A percentile compares a stretch with the other conserved stretches of the same genome.
Conservation (phyloP, 2,888 invertebrate species). For the Cepaea hortensis region DNA sequence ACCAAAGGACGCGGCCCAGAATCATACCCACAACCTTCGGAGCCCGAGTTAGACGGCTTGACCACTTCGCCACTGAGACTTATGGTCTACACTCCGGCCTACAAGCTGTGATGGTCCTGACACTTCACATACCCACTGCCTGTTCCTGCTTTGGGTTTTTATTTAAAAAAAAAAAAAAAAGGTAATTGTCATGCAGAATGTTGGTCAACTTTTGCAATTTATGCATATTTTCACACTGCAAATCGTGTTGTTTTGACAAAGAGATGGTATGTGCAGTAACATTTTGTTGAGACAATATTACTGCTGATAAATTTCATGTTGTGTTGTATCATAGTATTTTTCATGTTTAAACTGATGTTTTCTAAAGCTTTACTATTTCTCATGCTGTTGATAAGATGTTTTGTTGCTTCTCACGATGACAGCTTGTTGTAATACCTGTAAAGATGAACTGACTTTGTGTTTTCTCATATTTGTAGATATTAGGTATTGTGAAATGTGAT, state of each 20-base stretch:
- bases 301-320: conserved; percentile 11
- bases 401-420: neutral
- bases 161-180: neutral
- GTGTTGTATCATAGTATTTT: neutral
- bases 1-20: too few relatives aligned
- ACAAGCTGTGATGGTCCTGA: too few relatives aligned
- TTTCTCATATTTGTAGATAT: neutral
- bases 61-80: too few relatives aligned
- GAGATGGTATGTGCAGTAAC: too few relatives aligned
- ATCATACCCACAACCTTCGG: too few relatives aligned
- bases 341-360: neutral
- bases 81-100: too few relatives aligned
- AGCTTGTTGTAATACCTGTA: neutral
- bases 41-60: too few relatives aligned
- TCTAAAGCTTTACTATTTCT: neutral
- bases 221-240: too few relatives aligned
- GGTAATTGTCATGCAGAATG: neutral
- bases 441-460: neutral
- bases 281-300: neutral
- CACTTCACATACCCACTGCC: too few relatives aligned
- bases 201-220: too few relatives aligned
- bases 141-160: too few relatives aligned
- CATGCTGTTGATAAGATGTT: conserved; percentile 13
- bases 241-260: too few relatives aligned
- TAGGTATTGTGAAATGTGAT: neutral